phyloP scores from a whole-genome alignment of 1,140 invertebrate species.

The Nasonia longicornis region DNA sequence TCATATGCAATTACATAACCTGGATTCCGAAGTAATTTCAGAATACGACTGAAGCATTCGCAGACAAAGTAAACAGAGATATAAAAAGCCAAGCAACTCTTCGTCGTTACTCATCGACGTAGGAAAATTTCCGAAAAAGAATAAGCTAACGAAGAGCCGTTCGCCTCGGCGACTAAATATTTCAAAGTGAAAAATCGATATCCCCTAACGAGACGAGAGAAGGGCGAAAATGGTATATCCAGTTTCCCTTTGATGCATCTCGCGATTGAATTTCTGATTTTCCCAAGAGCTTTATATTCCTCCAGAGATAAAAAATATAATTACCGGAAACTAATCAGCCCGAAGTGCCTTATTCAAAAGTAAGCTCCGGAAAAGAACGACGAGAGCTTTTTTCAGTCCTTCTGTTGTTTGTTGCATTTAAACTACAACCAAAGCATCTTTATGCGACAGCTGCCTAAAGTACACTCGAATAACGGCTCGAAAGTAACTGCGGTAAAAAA shows the following conservation, averaged over 20 bases:
- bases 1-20: no score
- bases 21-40: no score
- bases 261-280: conserved; percentile 8
- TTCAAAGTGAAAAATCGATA: conserved; percentile 12
- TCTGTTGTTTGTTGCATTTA: background rate
- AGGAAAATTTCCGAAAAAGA: background rate
- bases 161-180: background rate
- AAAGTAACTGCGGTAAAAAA: background rate
- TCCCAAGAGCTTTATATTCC: background rate
- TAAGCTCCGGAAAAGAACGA: background rate
- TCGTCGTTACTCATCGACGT: no score
- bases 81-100: no score
- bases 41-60: no score
- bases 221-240: background rate
- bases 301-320: background rate
- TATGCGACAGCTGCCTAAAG: conserved; percentile 12
- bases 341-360: background rate
- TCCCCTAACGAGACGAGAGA: background rate
- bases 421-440: conserved; percentile 14
- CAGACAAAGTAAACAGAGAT: no score
- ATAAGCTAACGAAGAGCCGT: background rate
- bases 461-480: conserved; percentile 4
- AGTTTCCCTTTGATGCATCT: conserved; percentile 1
- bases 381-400: background rate
- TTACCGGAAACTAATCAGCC: background rate